These are phyloP conservation scores for Chloroceryle inda DNA, from an alignment of 2,797 vertebrate genomes.

Conservation along the genomic window DNA sequence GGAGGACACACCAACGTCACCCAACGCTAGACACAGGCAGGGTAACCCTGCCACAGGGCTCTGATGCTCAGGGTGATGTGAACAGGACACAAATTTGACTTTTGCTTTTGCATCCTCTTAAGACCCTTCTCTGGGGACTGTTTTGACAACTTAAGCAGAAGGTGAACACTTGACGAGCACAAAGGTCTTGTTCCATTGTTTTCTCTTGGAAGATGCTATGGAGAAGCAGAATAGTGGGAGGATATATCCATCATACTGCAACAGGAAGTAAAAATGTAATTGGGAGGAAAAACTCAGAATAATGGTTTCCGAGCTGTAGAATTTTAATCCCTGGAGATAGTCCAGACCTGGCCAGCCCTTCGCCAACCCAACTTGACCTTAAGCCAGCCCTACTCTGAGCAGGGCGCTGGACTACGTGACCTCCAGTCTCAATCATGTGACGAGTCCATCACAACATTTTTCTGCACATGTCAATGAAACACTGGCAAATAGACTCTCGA, in stretches of 20 bases:
- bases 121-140: not conserved
- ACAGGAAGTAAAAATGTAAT: not conserved
- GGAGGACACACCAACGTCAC: not conserved
- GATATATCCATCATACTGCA: rapidly evolving
- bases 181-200: not conserved
- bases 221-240: not conserved
- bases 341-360: not conserved
- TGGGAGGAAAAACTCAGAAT: not conserved
- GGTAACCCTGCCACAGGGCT: not conserved
- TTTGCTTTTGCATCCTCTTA: not conserved
- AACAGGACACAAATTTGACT: not conserved
- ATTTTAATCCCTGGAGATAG: not conserved
- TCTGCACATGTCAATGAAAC: not conserved
- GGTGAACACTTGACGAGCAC: not conserved
- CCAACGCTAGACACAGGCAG: rapidly evolving
- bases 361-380: not conserved
- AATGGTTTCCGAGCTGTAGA: not conserved
- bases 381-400: not conserved
- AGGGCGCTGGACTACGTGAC: not conserved
- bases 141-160: not conserved
- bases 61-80: not conserved
- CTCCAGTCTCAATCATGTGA: not conserved
- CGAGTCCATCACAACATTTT: not conserved
- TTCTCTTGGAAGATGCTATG: not conserved
- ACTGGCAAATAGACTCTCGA: not conserved